These are phyloP conservation scores for Setophaga kirtlandii DNA, from an alignment of 2,113 vertebrate species.

Conservation along the genomic window DNA sequence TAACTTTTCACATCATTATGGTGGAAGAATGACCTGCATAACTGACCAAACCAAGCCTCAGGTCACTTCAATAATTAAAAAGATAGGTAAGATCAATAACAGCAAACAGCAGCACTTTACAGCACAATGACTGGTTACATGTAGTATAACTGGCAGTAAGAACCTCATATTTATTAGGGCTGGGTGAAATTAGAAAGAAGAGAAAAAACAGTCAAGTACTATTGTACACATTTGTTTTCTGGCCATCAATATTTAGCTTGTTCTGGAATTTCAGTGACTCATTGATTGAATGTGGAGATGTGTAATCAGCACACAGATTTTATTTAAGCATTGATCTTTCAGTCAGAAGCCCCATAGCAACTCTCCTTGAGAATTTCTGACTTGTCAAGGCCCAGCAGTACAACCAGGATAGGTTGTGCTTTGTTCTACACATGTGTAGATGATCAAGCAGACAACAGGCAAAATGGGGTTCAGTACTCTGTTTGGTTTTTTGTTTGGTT, in stretches of 20 bases:
- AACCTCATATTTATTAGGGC: slow-evolving; percentile 39
- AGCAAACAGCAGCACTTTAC: slow-evolving; percentile 9
- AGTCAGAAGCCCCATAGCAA: not conserved
- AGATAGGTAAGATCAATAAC: slow-evolving; percentile 58
- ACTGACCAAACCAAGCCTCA: slow-evolving; percentile 48
- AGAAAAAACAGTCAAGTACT: not conserved
- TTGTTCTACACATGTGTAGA: not conserved
- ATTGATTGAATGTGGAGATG: slow-evolving; percentile 24
- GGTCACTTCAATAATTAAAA: slow-evolving; percentile 65
- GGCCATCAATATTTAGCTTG: slow-evolving; percentile 38
- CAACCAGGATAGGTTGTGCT: not conserved
- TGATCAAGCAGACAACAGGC: not conserved
- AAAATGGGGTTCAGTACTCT: not conserved
- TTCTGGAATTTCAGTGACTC: slow-evolving; percentile 37
- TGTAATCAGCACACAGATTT: slow-evolving; percentile 32
- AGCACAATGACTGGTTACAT: slow-evolving; percentile 12
- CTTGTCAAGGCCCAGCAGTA: not conserved
- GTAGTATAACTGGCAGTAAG: not conserved
- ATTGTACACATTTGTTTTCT: slow-evolving; percentile 26
- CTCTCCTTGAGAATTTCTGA: slow-evolving; percentile 20
- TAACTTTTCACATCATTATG: slow-evolving; percentile 58
- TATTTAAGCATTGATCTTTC: slow-evolving; percentile 55
- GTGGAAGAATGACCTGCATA: slow-evolving; percentile 23
- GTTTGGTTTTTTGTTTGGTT: not conserved
- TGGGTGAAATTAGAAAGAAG: not conserved